Percentiles rank a stretch among this genome's conserved stretches.
These are phyloP conservation scores for Zaprionus nigranus DNA, from an alignment of 1,140 invertebrate genomes.

Conservation along the genomic window DNA sequence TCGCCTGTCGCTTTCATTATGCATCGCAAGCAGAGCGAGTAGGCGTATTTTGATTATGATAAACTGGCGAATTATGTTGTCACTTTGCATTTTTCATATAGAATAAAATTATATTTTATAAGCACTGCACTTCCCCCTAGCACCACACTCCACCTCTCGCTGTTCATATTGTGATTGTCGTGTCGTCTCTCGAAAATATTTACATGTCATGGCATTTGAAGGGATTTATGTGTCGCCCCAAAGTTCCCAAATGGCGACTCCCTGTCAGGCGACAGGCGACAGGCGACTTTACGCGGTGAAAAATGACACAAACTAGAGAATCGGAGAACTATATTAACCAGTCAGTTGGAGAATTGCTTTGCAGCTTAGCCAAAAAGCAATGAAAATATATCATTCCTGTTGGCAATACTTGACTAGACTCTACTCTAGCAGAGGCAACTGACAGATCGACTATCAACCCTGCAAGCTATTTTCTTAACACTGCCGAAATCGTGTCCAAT, in stretches of 20 bases:
- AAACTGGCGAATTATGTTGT: slow-evolving; percentile 84
- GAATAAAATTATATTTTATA: slow-evolving; percentile 83
- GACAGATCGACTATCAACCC: too few species aligned
- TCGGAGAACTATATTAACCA: slow-evolving; percentile 55
- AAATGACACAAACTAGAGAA: slow-evolving; percentile 56
- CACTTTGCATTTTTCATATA: slow-evolving; percentile 84
- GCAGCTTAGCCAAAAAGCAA: slow-evolving; percentile 18
- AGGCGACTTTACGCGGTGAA: slow-evolving; percentile 59
- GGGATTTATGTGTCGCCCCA: slow-evolving; percentile 75
- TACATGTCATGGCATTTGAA: slow-evolving; percentile 76
- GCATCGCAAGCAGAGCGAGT: slow-evolving; percentile 65
- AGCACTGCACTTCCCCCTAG: slow-evolving; percentile 27
- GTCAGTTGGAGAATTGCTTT: slow-evolving; percentile 8
- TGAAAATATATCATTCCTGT: neutral
- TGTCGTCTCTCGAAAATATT: slow-evolving; percentile 65
- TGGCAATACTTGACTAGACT: neutral
- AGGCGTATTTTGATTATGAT: slow-evolving; percentile 84
- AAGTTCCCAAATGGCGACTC: slow-evolving; percentile 44
- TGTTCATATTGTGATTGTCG: slow-evolving; percentile 45
- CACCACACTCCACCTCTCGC: neutral
- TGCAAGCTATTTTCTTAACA: too few species aligned
- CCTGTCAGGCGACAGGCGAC: slow-evolving; percentile 46
- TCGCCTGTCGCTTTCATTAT: slow-evolving; percentile 67
- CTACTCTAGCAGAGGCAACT: neutral
- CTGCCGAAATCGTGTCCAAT: neutral